Base-by-base conservation (phyloP, 2,888 invertebrate species). In the Nomada goodeniana region DNA sequence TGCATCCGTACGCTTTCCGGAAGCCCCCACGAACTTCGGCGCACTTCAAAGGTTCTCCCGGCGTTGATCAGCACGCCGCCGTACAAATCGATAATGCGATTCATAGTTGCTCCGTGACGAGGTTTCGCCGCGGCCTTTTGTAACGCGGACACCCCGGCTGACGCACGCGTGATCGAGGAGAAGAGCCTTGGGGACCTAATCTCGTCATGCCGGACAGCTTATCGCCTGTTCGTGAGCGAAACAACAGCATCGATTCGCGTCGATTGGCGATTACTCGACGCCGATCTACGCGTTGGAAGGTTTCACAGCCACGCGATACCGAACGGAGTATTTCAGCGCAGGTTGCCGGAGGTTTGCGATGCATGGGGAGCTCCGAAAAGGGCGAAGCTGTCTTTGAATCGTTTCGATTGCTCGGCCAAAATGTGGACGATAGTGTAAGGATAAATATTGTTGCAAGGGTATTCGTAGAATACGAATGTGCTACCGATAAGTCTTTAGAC, bases 41-140 rank as follows among this genome's bases (percentile, higher is more conserved):
- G 65, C 64, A 89, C 90, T 84, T 89, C 89, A 89, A 89, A 89
- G 90, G 87, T 83, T 82, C 87, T 67, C 73, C 36, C 80, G 67
- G 77, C 82, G 86, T 85, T 84, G 89, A 89, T 89, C 87, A 79
- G 42, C 82, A 68, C 73, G 77, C 76, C 74, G 79, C 82, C 90
- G 83, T 89, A 90, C 83, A 89, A 89, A 87, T 87, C 89, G 90
- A 90, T 90, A 90, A 89, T 89, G 81, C 88, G 88, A 87, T 89
- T 89, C 89, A 84, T 89, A 89, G 82, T 80, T 82, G 67, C 68
- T 65, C 74, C 84, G 76, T 80, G 84, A 87, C 86, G 85, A 83
- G 76, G 52, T 84, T 69, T 74, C 60, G 59, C 63, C 59, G 67
- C 55, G 47, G 64, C 63, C 82, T 82, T 82, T 82, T 81, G 75